Evolutionary conservation across 2,797 vertebrate species (phyloP).

Genomic region (Pseudocheirus occidentalis): DNA sequence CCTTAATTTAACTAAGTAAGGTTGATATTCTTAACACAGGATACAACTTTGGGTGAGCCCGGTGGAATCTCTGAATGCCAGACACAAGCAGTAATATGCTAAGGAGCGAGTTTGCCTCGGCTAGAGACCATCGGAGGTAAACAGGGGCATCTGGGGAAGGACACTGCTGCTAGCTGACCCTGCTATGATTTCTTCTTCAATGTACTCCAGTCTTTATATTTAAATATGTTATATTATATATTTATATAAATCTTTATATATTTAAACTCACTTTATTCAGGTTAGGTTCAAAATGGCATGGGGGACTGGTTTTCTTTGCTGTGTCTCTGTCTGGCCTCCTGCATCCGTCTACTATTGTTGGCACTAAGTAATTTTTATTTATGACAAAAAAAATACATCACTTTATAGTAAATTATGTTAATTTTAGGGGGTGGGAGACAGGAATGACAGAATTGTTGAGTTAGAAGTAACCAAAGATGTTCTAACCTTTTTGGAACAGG

Average conservation of each 20-base stretch:
- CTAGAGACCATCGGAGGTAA: background rate
- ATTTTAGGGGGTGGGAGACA: background rate
- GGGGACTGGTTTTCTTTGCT: background rate
- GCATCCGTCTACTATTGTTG: background rate
- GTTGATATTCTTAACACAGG: background rate
- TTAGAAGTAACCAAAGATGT: background rate
- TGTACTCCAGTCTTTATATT: background rate
- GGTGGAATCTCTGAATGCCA: background rate
- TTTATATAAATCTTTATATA: background rate
- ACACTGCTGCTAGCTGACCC: background rate
- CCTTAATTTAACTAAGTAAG: background rate
- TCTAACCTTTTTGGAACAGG: background rate
- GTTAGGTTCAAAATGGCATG: background rate
- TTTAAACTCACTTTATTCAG: background rate
- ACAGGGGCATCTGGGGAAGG: background rate
- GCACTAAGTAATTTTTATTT: background rate
- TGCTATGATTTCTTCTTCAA: background rate
- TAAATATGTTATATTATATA: no score
- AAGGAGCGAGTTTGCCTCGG: background rate
- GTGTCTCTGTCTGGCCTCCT: background rate
- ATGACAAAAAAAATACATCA: background rate
- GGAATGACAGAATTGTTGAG: background rate
- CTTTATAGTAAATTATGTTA: background rate
- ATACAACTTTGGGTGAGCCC: background rate
- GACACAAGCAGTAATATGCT: background rate